Conservation (phyloP, 35 echinoderm and acorn worm species). For the Stichopus chloronotus region DNA sequence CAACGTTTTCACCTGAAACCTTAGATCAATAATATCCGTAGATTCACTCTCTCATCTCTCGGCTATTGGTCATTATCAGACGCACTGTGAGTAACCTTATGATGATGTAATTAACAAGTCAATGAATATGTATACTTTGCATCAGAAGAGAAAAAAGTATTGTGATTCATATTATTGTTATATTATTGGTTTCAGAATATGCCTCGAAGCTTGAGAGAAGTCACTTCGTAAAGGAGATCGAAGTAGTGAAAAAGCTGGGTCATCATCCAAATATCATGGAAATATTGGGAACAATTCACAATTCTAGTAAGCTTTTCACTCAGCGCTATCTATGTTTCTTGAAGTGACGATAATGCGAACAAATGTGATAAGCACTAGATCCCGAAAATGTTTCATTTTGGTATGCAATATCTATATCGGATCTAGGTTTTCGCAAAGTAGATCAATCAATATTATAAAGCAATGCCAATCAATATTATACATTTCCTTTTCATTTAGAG, state of each 20-base stretch:
- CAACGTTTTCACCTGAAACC: too few relatives aligned
- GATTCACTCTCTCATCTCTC: too few relatives aligned
- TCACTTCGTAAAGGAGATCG: neutral
- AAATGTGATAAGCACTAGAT: neutral
- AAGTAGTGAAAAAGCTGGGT: neutral
- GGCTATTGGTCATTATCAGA: too few relatives aligned
- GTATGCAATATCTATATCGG: neutral
- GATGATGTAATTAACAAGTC: too few relatives aligned
- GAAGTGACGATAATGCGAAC: neutral
- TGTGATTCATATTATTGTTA: neutral
- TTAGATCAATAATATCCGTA: too few relatives aligned
- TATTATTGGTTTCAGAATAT: neutral
- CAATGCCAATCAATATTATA: too few relatives aligned
- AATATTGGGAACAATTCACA: neutral
- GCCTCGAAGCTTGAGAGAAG: neutral
- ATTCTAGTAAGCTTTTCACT: neutral
- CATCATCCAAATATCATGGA: neutral
- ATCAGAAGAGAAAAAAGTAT: too few relatives aligned
- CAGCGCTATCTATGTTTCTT: neutral
- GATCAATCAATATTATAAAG: too few relatives aligned
- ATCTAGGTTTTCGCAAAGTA: too few relatives aligned
- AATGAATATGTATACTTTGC: too few relatives aligned
- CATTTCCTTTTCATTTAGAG: neutral
- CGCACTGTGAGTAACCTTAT: too few relatives aligned
- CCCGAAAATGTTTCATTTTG: neutral